A percentile compares a stretch with the other conserved stretches of the same genome.
These are phyloP conservation scores for Theonella swinhoei DNA, from an alignment of 37 sponge, comb jelly and placozoan species.

Conservation along the genomic window DNA sequence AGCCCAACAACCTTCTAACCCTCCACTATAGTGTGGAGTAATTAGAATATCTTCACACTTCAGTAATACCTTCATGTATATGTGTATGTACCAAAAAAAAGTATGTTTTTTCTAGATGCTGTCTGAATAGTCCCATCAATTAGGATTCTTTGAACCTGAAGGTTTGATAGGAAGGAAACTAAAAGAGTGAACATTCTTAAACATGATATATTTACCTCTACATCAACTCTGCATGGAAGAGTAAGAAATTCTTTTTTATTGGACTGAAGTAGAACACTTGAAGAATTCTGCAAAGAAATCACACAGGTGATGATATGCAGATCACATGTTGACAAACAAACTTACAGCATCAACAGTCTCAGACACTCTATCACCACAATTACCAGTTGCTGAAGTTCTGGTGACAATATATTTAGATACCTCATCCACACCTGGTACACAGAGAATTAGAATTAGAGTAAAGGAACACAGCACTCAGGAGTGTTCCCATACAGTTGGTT, in stretches of 20 bases:
- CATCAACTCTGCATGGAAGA: not conserved
- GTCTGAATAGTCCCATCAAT: not conserved
- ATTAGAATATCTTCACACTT: too few relatives aligned
- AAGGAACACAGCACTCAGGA: not conserved
- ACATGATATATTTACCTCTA: not conserved
- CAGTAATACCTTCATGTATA: too few relatives aligned
- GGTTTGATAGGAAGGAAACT: too few relatives aligned
- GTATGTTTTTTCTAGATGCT: not conserved
- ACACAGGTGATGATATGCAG: not conserved
- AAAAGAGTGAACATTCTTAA: not conserved
- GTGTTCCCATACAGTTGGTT: not conserved
- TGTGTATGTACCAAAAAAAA: too few relatives aligned
- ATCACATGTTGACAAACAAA: not conserved
- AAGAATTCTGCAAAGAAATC: not conserved
- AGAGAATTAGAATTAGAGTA: not conserved
- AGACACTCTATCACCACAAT: not conserved
- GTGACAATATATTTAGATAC: not conserved
- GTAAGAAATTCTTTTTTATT: not conserved
- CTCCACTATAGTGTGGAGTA: too few relatives aligned
- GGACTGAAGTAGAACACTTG: not conserved
- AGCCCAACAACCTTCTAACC: too few relatives aligned
- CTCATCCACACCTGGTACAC: not conserved
- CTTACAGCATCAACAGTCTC: not conserved
- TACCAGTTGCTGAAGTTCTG: too few relatives aligned
- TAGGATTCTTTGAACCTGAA: not conserved